Conservation (phyloP, 2,888 invertebrate genomes). For the Cylindroiulus punctatus region DNA sequence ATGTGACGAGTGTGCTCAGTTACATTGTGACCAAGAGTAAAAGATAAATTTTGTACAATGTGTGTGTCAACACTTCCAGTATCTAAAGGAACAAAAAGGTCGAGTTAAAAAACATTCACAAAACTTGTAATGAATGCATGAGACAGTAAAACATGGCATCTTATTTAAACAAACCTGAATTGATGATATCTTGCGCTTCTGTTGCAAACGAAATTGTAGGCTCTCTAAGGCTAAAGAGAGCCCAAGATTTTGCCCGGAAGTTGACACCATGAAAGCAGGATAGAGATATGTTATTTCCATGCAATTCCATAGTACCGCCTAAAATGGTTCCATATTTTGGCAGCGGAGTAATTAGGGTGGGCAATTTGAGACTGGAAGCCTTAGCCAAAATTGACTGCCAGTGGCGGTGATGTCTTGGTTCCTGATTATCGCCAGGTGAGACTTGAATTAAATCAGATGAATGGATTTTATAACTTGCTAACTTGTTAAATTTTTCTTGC, state of each 20-base stretch:
- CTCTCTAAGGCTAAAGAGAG: conserved; percentile 90
- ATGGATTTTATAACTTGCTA: no score
- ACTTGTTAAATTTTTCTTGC: no score
- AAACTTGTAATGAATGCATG: not conserved
- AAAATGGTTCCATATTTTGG: conserved; percentile 75
- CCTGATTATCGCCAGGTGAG: conserved; percentile 51
- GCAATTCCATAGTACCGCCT: conserved; percentile 84
- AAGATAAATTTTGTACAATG: conserved; percentile 90
- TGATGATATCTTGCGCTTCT: conserved; percentile 81
- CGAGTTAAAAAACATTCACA: conserved; percentile 65
- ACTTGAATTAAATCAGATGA: not conserved
- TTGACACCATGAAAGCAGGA: conserved; percentile 98
- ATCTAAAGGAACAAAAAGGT: conserved; percentile 64
- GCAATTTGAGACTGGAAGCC: conserved; percentile 82
- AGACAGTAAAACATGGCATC: not conserved
- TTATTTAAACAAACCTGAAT: conserved; percentile 62
- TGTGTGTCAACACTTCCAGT: conserved; percentile 68
- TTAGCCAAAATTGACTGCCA: conserved; percentile 90
- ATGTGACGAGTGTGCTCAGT: conserved; percentile 75
- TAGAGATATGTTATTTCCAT: conserved; percentile 84
- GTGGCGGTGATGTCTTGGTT: conserved; percentile 82
- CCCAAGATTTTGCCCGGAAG: conserved; percentile 96
- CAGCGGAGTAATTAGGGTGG: conserved; percentile 67
- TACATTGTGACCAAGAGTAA: conserved; percentile 80
- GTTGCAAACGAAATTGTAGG: conserved; percentile 93